Evolutionary conservation across 1,140 invertebrate species (phyloP).

Genomic region (Paraescarpia echinospica): DNA sequence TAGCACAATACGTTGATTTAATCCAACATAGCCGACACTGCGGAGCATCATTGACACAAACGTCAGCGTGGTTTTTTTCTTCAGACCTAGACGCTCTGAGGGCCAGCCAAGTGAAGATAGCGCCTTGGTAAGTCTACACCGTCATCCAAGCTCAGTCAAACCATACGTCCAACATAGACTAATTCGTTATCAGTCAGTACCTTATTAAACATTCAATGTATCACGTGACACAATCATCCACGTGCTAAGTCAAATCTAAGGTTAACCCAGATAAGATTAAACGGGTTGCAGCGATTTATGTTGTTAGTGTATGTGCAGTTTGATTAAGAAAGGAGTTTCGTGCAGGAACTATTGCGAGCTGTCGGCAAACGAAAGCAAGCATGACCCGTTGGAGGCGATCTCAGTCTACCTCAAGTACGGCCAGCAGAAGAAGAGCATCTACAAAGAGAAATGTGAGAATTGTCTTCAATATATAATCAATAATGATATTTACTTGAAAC

Average conservation of each 20-base stretch:
- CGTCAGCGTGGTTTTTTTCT: not conserved
- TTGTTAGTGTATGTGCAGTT: too few relatives aligned
- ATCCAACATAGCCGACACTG: not conserved
- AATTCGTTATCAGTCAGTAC: not conserved
- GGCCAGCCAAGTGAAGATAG: conserved; percentile 24
- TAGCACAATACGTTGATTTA: not conserved
- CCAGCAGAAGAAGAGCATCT: not conserved
- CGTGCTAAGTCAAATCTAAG: too few relatives aligned
- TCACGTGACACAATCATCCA: too few relatives aligned
- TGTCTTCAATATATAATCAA: not conserved
- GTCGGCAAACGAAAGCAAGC: conserved; percentile 19
- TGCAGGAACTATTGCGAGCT: conserved; percentile 26
- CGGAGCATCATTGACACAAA: not conserved
- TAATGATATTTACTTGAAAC: not conserved
- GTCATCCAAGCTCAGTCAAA: not conserved
- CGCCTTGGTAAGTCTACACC: conserved; percentile 23
- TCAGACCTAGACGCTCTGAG: conserved; percentile 21
- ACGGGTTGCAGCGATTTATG: too few relatives aligned
- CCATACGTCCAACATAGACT: not conserved
- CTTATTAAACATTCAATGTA: too few relatives aligned
- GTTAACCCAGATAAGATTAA: too few relatives aligned
- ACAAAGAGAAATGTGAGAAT: conserved; percentile 25
- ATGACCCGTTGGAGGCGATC: conserved; percentile 22
- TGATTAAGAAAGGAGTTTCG: not conserved
- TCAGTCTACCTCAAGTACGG: conserved; percentile 17